Conservation (phyloP, 2,888 invertebrate species). For the Thyatira batis region DNA sequence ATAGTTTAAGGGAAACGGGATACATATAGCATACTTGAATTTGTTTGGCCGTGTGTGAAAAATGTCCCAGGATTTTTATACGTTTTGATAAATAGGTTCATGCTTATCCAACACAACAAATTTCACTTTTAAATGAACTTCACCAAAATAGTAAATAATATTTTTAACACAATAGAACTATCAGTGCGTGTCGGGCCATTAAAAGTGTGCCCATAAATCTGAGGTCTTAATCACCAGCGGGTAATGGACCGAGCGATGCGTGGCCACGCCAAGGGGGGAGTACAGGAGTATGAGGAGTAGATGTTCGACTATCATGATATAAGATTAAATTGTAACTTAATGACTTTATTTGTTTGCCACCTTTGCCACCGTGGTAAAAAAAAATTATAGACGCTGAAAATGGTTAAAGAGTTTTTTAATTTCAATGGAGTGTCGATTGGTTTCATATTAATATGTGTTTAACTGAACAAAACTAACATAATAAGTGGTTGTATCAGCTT, state of each 20-base stretch:
- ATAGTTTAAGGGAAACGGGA: no score
- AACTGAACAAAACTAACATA: background rate
- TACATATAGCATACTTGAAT: no score
- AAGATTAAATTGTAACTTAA: background rate
- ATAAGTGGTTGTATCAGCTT: no score
- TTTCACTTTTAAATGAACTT: background rate
- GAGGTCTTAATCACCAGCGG: conserved; percentile 44
- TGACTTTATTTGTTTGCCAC: background rate
- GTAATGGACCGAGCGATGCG: conserved; percentile 38
- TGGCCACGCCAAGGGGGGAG: background rate
- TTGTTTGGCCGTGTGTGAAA: no score
- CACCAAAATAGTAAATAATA: conserved; percentile 16
- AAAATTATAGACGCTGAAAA: no score
- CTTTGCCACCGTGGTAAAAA: no score
- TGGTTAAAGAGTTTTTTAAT: no score
- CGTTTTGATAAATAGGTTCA: no score
- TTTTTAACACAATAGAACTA: conserved; percentile 23
- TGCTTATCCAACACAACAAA: no score
- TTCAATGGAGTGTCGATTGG: no score
- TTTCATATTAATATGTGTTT: background rate
- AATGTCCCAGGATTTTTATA: no score
- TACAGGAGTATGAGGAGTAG: background rate
- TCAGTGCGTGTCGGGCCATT: conserved; percentile 36
- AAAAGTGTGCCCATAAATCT: conserved; percentile 56
- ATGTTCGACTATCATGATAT: background rate